Evolutionary conservation across 2,888 invertebrate species (phyloP).

Genomic region (Bembecia ichneumoniformis): DNA sequence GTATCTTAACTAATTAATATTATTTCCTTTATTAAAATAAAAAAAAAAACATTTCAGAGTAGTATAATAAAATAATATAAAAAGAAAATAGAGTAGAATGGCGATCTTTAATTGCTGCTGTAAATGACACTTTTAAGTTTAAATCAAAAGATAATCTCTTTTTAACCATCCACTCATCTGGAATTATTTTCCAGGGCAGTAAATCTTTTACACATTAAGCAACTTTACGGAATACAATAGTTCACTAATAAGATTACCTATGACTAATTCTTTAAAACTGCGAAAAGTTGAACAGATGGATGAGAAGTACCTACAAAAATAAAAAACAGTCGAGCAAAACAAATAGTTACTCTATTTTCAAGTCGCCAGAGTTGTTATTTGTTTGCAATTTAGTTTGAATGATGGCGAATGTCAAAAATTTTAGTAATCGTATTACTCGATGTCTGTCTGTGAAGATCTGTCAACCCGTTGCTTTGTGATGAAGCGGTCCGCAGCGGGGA

Average conservation of each 20-base stretch:
- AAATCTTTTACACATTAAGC: too few species aligned
- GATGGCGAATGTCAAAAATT: slow-evolving; percentile 38
- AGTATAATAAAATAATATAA: too few species aligned
- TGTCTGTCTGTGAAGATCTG: slow-evolving; percentile 60
- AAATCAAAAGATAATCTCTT: too few species aligned
- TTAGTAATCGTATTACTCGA: slow-evolving; percentile 58
- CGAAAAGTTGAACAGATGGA: slow-evolving; percentile 35
- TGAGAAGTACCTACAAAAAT: slow-evolving; percentile 30
- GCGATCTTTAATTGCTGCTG: not conserved
- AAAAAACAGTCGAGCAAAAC: slow-evolving; percentile 1
- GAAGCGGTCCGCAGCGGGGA: slow-evolving; percentile 57
- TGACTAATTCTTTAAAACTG: slow-evolving; percentile 50
- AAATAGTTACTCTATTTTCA: not conserved
- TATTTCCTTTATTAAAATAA: too few species aligned
- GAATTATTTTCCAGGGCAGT: too few species aligned
- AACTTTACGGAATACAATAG: slow-evolving; percentile 17
- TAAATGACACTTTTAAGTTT: too few species aligned
- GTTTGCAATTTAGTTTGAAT: slow-evolving; percentile 26
- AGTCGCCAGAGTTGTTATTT: slow-evolving; percentile 6
- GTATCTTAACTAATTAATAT: too few species aligned
- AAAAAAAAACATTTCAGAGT: too few species aligned
- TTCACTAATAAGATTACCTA: slow-evolving; percentile 53
- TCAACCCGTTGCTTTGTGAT: slow-evolving; percentile 71
- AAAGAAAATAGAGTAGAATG: too few species aligned
- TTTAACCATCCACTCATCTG: too few species aligned